Conservation (phyloP, 2,888 invertebrate genomes). For the Ophioninae sp. region DNA sequence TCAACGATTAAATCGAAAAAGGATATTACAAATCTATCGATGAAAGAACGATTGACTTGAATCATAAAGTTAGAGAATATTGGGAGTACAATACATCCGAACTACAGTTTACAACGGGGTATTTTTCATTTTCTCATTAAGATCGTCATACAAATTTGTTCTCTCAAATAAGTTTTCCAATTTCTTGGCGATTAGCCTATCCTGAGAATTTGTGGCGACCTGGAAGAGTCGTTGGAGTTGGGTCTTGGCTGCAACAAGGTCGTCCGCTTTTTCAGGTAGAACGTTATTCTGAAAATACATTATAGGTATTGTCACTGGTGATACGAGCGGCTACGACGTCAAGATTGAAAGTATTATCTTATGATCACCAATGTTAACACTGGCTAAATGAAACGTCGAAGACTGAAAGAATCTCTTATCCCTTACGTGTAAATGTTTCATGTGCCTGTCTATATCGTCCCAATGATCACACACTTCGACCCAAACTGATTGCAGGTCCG, state of each 20-base stretch:
- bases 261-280: constrained; percentile 77
- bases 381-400: neutral
- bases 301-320: too few relatives aligned
- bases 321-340: too few relatives aligned
- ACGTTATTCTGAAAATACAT: constrained; percentile 72
- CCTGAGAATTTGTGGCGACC: constrained; percentile 68
- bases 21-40: constrained; percentile 60
- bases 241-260: constrained; percentile 74
- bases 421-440: constrained; percentile 77
- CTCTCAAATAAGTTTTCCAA: constrained; percentile 73
- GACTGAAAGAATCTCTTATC: neutral
- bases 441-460: constrained; percentile 73
- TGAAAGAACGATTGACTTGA: constrained; percentile 55
- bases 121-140: constrained; percentile 43
- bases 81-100: neutral
- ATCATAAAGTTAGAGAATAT: constrained; percentile 57
- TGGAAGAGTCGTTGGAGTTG: constrained; percentile 71
- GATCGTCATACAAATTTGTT: constrained; percentile 67
- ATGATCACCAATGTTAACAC: neutral
- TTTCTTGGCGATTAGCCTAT: constrained; percentile 71
- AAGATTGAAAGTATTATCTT: too few relatives aligned
- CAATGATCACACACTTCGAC: constrained; percentile 74
- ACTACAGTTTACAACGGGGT: neutral
- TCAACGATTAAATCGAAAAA: constrained; percentile 62
- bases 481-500: constrained; percentile 75